Percentiles rank a stretch among this genome's conserved stretches.
Conservation (phyloP, 2,888 invertebrate genomes). For the Hecatera dysodea region DNA sequence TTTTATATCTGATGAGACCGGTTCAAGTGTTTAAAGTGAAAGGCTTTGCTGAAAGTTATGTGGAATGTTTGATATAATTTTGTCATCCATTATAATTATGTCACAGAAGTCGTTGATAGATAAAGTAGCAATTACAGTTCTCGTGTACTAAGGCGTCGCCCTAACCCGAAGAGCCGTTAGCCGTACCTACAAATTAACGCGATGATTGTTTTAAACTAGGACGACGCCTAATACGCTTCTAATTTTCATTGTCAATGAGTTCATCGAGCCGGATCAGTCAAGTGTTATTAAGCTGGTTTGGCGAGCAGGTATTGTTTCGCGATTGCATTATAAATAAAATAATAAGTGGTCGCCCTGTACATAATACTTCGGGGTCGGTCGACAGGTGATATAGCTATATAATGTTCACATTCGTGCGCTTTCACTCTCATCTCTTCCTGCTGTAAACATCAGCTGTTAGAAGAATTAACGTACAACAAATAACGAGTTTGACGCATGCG, state of each 20-base stretch:
- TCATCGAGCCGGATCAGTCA: not conserved
- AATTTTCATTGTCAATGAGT: not conserved
- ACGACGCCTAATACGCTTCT: not conserved
- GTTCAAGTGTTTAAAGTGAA: not conserved
- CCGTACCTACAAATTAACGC: no score
- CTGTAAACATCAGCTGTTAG: conserved; percentile 1
- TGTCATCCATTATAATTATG: conserved; percentile 26
- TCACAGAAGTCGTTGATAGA: conserved; percentile 41
- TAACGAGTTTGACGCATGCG: not conserved
- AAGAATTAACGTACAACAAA: not conserved
- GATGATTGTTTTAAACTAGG: no score
- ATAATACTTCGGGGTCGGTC: conserved; percentile 45
- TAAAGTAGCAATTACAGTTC: not conserved
- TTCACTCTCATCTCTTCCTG: not conserved
- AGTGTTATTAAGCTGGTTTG: not conserved
- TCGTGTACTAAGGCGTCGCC: not conserved
- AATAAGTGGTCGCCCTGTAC: conserved; percentile 39
- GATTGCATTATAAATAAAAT: conserved; percentile 32
- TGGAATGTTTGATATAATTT: not conserved
- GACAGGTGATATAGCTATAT: not conserved
- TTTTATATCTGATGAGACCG: not conserved
- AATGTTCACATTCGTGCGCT: conserved; percentile 1
- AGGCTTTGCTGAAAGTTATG: not conserved
- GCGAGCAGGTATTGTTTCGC: conserved; percentile 7
- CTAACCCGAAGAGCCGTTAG: no score